A percentile compares a stretch with the other conserved stretches of the same genome.
phyloP scores from a whole-genome alignment of 1,140 invertebrate genomes.

The Drosophila equinoxialis region DNA sequence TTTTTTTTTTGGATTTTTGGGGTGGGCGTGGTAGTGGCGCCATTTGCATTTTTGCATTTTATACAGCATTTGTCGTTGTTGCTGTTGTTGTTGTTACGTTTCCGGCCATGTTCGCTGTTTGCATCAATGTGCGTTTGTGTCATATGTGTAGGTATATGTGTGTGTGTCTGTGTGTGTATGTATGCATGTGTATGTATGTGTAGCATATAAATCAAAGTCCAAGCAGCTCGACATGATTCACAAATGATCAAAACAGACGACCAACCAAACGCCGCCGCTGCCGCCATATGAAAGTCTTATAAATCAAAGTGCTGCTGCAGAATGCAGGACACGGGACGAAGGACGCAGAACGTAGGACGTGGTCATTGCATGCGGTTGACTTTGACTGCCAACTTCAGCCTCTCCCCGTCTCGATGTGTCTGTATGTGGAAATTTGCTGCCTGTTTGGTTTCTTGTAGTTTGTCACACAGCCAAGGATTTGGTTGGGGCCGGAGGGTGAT shows the following conservation, averaged over 20 bases:
- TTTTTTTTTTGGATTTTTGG: constrained; percentile 13
- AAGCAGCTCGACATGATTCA: constrained; percentile 74
- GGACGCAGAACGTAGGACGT: not conserved
- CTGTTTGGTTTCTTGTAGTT: constrained; percentile 33
- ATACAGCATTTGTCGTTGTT: constrained; percentile 43
- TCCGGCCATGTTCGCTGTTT: constrained; percentile 40
- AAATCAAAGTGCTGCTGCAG: constrained; percentile 59
- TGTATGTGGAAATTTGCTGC: constrained; percentile 20
- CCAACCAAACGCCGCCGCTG: constrained; percentile 24
- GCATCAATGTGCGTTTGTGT: constrained; percentile 22
- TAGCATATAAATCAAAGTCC: constrained; percentile 77
- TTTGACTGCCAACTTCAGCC: constrained; percentile 27
- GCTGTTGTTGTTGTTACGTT: constrained; percentile 24
- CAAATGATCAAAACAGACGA: constrained; percentile 74
- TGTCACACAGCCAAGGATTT: constrained; percentile 34
- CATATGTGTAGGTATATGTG: constrained; percentile 1
- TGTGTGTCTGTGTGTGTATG: not conserved
- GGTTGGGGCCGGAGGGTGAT: not conserved
- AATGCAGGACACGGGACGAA: not conserved
- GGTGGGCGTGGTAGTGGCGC: constrained; percentile 22
- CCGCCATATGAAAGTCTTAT: constrained; percentile 73
- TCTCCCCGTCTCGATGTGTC: not conserved
- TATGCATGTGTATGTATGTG: constrained; percentile 45
- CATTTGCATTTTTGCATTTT: constrained; percentile 52
- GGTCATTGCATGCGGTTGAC: constrained; percentile 54